These are phyloP conservation scores for Pseudomugil gertrudae DNA, from an alignment of 2,797 vertebrate genomes.

Conservation along the genomic window DNA sequence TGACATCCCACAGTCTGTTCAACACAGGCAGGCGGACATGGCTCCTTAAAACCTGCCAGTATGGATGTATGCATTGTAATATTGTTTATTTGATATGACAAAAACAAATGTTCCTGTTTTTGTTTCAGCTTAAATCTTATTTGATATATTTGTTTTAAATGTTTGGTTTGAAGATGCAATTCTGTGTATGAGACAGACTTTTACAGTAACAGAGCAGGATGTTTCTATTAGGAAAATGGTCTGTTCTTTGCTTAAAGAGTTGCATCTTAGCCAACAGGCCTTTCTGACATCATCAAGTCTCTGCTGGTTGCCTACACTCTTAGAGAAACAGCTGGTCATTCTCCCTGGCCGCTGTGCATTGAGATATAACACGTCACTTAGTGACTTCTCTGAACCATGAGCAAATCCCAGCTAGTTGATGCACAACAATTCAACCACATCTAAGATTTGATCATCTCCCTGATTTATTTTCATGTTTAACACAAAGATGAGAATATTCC, in stretches of 20 bases:
- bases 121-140: background rate
- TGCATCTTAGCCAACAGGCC: background rate
- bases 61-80: conserved; percentile 38
- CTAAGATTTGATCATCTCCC: conserved; percentile 11
- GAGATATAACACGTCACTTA: conserved; percentile 12
- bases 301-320: background rate
- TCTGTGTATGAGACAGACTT: background rate
- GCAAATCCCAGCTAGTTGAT: background rate
- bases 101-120: background rate
- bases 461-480: background rate
- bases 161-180: background rate
- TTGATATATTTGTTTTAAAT: background rate
- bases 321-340: background rate
- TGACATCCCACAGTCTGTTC: conserved; percentile 78
- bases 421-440: conserved; percentile 2
- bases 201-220: background rate
- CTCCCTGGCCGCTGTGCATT: background rate
- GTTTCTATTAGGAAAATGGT: background rate
- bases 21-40: conserved; percentile 70
- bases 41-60: conserved; percentile 66
- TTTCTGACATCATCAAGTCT: background rate
- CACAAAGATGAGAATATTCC: background rate
- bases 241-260: background rate
- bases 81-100: conserved; percentile 15
- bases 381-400: background rate